Base-by-base conservation (phyloP, 1,140 invertebrate species). In the Campodea augens region DNA sequence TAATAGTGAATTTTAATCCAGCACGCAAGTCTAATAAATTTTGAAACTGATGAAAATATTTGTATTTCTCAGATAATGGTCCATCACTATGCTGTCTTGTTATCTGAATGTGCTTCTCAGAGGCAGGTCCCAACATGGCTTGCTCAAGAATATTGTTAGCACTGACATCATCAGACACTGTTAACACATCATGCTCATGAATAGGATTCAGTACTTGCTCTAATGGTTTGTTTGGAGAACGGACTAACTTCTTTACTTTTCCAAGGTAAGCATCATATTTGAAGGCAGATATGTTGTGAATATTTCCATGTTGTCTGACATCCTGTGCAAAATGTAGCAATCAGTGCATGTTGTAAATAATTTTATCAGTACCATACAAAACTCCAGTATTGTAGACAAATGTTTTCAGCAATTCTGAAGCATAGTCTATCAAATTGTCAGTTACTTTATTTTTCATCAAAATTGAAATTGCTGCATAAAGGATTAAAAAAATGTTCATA, bases 331-430 rank as follows among this genome's bases (percentile, higher is more conserved):
- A 43, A 51, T 66, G 63, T 25, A 59, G 36, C 12, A 63, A 44
- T 7, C 46, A 19, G 52, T 64, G 61, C 15, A 63, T 55, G 58
- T 64, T 64, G 41, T 65, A 63, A 10, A 56, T 55, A 10, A 59
- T 22, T 18, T 59, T 49, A 38, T 46, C 42, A 13, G n/a, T 27
- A 5, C 57, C 59, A 55, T 63, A 62, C 10, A 57, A 25, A 20
- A 46, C 19, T 44, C 38, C 38, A 37, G 46, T 43, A n/a, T 51
- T 36, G 18, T 46, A 23, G n/a, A 63, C 57, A 58, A 63, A 63
- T 13, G 47, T 37, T 22, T 29, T 10, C 20, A 63, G 37, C 5
- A 61, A 48, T 5, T 46, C 23, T 25, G 54, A 39, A n/a, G 59
- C 57, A 54, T 55, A 55, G 15, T 52, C 36, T 36, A 7, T 10